These are phyloP conservation scores for Galerucella pusilla DNA, from an alignment of 2,888 invertebrate genomes.

Conservation along the genomic window DNA sequence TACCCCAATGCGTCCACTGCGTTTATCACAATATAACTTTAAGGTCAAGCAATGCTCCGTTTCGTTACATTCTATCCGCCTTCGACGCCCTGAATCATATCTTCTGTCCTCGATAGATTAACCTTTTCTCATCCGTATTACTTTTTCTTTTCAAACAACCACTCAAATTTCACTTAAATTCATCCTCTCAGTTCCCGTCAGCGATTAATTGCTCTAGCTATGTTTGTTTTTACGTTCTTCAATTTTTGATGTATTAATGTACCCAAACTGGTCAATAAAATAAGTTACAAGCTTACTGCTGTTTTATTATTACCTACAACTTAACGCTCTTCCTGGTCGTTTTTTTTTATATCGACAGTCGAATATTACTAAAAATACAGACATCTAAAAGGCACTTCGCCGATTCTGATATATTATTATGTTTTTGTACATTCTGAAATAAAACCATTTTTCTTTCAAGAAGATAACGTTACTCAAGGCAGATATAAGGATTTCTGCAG, in stretches of 20 bases:
- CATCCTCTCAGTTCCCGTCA: conserved; percentile 1
- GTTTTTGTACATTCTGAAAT: background rate
- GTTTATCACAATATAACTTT: conserved; percentile 63
- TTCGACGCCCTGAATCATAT: conserved; percentile 55
- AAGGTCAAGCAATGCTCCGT: conserved; percentile 51
- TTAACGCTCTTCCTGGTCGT: conserved; percentile 10
- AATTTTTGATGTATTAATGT: conserved; percentile 28
- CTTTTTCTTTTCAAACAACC: conserved; percentile 37
- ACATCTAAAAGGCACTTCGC: background rate
- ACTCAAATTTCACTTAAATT: conserved; percentile 36
- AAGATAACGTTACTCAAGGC: background rate
- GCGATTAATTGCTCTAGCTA: conserved; percentile 27
- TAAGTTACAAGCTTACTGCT: conserved; percentile 11
- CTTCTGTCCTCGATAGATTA: conserved; percentile 52
- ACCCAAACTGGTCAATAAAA: conserved; percentile 20
- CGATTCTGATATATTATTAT: background rate
- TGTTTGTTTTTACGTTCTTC: conserved; percentile 29
- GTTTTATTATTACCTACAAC: conserved; percentile 20
- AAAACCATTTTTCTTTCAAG: conserved; percentile 1
- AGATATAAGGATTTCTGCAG: background rate
- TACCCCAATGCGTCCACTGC: conserved; percentile 63
- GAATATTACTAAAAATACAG: conserved; percentile 1
- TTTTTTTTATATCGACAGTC: conserved; percentile 18
- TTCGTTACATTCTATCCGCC: conserved; percentile 38
- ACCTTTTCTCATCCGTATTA: conserved; percentile 45